Conservation (phyloP, 2,113 vertebrate genomes). For the Lycaon pictus region DNA sequence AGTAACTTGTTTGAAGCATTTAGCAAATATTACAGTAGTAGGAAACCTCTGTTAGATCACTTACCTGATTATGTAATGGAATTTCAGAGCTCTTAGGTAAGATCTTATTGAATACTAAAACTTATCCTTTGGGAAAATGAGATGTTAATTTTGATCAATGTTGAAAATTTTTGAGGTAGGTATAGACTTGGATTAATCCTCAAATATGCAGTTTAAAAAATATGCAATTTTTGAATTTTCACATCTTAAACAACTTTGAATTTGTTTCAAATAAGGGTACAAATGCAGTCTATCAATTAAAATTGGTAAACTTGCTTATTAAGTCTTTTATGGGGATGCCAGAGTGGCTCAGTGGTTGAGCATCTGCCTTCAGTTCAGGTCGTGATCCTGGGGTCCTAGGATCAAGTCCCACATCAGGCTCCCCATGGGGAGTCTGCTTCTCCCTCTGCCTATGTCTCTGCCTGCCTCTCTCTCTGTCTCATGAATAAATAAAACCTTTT, state of each 20-base stretch:
- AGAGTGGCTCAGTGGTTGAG: too few relatives aligned
- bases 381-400: too few relatives aligned
- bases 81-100: conserved; percentile 91
- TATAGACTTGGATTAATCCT: neutral
- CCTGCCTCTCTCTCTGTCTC: too few relatives aligned
- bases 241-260: neutral
- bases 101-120: neutral
- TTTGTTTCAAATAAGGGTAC: neutral
- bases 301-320: neutral
- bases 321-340: neutral
- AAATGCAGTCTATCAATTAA: neutral
- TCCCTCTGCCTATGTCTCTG: too few relatives aligned
- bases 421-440: too few relatives aligned
- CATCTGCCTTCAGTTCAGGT: too few relatives aligned
- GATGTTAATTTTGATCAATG: neutral
- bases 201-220: neutral
- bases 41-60: conserved; percentile 89
- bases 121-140: neutral
- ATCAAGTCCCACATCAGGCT: too few relatives aligned
- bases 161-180: neutral
- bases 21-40: conserved; percentile 90
- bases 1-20: conserved; percentile 91
- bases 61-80: conserved; percentile 92
- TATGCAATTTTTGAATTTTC: neutral
- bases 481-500: too few relatives aligned